Evolutionary conservation across 2,888 invertebrate genomes (phyloP).

Genomic region (Pogonocherus hispidulus): DNA sequence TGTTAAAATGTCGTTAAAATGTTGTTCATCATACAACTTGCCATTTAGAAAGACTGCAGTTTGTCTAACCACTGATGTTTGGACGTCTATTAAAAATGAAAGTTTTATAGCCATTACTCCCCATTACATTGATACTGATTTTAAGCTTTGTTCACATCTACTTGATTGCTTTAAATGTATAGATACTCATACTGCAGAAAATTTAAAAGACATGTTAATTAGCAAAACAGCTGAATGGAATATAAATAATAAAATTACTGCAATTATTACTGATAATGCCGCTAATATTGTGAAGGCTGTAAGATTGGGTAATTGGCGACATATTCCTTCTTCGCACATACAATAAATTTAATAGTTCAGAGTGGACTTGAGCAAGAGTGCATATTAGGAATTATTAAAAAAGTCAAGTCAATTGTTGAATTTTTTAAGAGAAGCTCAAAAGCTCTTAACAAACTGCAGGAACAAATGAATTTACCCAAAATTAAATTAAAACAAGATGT

Average conservation of each 20-base stretch:
- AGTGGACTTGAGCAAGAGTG: neutral
- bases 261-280: neutral
- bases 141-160: neutral
- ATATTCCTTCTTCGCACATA: slow-evolving; percentile 1
- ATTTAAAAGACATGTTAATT: neutral
- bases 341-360: slow-evolving; percentile 1
- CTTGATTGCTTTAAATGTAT: neutral
- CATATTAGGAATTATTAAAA: neutral
- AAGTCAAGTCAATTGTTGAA: neutral
- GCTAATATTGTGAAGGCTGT: neutral
- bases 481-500: no score
- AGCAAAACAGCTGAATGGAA: neutral
- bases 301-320: neutral
- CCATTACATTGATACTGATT: neutral
- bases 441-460: no score
- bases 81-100: slow-evolving; percentile 3
- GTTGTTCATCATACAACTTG: no score
- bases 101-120: neutral
- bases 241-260: neutral
- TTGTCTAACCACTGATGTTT: no score
- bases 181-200: neutral
- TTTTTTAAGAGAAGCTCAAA: neutral
- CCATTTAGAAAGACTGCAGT: no score
- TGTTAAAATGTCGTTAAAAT: no score
- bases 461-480: no score